Evolutionary conservation across 2,113 vertebrate genomes (phyloP), one percentile per base, ranked within the genome.

Genomic region (Notiomystis cincta): DNA sequence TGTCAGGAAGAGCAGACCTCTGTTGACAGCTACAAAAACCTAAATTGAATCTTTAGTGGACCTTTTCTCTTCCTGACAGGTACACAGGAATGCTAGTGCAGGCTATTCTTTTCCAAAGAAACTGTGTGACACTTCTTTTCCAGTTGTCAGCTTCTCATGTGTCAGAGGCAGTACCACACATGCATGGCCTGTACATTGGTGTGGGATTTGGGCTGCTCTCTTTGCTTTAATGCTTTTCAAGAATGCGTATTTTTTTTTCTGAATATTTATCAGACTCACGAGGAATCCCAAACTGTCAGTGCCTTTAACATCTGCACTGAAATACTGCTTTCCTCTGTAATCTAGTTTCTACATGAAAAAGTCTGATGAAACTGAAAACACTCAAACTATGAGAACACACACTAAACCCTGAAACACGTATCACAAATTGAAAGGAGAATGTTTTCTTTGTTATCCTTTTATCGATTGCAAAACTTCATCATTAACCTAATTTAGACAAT

Each of bases 111-210:
- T 51, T 47, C 70, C 73, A 57, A 30, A 69, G 33, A 86, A 93
- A 50, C 86, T 92, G 73, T 85, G 60, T 93, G 97, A 97, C 97
- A 93, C 93, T 47, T 37, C 71, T 95, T 96, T 94, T 95, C 88
- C 64, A n/a, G 72, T 57, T 97, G 97, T 97, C 96, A 96, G 70
- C 86, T 97, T 89, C 87, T 69, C 75, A 19, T 64, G 72, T 93
- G 87, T 96, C 92, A 96, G 56, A 47, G 65, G 54, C 24, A 44
- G 47, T 24, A 24, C 28, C 19, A 31, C 14, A 45, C 8, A 73
- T 0, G 28, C 15, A 54, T 0, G 0, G 44, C 15, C 23, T 57
- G 31, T 15, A 48, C 13, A 8, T 27, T 73, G 67, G n/a, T 16
- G 18, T 4, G 47, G 35, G 15, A 44, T 58, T 54, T 11, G 50